These are phyloP conservation scores for Trilocha varians DNA, from an alignment of 2,888 invertebrate genomes.

Conservation along the genomic window DNA sequence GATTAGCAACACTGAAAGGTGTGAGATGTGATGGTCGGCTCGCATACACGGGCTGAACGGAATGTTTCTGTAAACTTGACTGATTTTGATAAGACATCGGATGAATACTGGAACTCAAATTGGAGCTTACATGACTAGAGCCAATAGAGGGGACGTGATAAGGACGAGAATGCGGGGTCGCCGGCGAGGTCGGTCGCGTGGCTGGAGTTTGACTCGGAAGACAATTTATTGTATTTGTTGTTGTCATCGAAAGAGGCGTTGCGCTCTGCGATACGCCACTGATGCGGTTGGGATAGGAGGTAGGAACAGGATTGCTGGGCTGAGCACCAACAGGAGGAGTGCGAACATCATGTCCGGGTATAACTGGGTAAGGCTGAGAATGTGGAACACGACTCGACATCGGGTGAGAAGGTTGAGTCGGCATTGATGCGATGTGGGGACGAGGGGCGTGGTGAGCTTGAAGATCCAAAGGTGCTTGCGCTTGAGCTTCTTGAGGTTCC, in stretches of 20 bases:
- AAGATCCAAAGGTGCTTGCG: slow-evolving; percentile 51
- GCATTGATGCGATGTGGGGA: slow-evolving; percentile 24
- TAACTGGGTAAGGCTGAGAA: slow-evolving; percentile 43
- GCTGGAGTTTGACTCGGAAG: slow-evolving; percentile 57
- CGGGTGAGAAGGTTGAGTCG: slow-evolving; percentile 32
- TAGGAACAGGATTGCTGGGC: slow-evolving; percentile 49
- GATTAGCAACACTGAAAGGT: slow-evolving; percentile 55
- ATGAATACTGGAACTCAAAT: slow-evolving; percentile 60
- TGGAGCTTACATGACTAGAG: slow-evolving; percentile 69
- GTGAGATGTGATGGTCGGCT: slow-evolving; percentile 57
- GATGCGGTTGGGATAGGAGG: slow-evolving; percentile 52
- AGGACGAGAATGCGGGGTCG: slow-evolving; percentile 49
- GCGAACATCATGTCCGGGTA: slow-evolving; percentile 50
- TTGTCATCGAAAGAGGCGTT: slow-evolving; percentile 40
- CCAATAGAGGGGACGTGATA: slow-evolving; percentile 58
- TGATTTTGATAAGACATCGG: slow-evolving; percentile 61
- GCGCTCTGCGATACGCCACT: slow-evolving; percentile 39
- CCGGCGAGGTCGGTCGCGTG: slow-evolving; percentile 49
- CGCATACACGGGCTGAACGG: slow-evolving; percentile 55
- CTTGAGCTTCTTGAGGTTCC: slow-evolving; percentile 38
- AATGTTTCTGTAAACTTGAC: slow-evolving; percentile 66
- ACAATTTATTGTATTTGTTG: slow-evolving; percentile 43
- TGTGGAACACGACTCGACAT: slow-evolving; percentile 43
- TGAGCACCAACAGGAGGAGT: slow-evolving; percentile 29
- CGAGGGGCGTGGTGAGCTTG: slow-evolving; percentile 49